These are phyloP conservation scores for Vesta saturnalis DNA, from an alignment of 2,888 invertebrate species.

Conservation along the genomic window DNA sequence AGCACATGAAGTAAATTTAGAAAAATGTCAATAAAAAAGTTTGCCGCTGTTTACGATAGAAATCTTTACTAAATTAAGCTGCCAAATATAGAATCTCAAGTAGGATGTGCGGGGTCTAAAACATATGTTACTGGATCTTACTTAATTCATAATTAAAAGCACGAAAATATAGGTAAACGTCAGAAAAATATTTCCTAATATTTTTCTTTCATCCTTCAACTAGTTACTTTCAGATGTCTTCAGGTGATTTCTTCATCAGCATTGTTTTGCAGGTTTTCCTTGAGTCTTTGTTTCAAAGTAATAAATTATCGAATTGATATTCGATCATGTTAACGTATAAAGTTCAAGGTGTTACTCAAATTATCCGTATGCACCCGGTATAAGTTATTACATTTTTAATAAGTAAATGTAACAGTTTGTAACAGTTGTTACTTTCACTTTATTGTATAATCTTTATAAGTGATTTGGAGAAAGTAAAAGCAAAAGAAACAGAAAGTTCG, in stretches of 20 bases:
- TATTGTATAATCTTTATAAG: conserved; percentile 16
- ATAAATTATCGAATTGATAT: too few species aligned
- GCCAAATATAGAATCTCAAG: conserved; percentile 29
- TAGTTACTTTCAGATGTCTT: conserved; percentile 5
- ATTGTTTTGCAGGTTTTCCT: conserved; percentile 15
- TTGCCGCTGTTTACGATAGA: conserved; percentile 10
- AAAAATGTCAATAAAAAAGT: neutral
- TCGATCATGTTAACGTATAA: too few species aligned
- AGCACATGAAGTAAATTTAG: too few species aligned
- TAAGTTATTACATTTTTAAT: neutral
- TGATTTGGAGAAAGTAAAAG: conserved; percentile 10
- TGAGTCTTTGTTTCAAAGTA: conserved; percentile 7
- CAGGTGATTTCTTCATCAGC: conserved; percentile 14
- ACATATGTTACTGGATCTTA: conserved; percentile 4
- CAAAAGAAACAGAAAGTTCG: conserved; percentile 1
- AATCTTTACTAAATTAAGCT: conserved; percentile 11
- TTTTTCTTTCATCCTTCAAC: conserved; percentile 13
- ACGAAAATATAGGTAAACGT: too few species aligned
- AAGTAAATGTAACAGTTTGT: conserved; percentile 8
- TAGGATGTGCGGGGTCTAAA: conserved; percentile 18
- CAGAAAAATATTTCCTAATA: too few species aligned
- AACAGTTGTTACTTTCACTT: conserved; percentile 11
- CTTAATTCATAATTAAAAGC: too few species aligned
- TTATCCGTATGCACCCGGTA: neutral
- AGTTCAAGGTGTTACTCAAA: neutral